These are phyloP conservation scores for Pterocles orientalis DNA, from an alignment of 2,113 vertebrate species.

Conservation along the genomic window DNA sequence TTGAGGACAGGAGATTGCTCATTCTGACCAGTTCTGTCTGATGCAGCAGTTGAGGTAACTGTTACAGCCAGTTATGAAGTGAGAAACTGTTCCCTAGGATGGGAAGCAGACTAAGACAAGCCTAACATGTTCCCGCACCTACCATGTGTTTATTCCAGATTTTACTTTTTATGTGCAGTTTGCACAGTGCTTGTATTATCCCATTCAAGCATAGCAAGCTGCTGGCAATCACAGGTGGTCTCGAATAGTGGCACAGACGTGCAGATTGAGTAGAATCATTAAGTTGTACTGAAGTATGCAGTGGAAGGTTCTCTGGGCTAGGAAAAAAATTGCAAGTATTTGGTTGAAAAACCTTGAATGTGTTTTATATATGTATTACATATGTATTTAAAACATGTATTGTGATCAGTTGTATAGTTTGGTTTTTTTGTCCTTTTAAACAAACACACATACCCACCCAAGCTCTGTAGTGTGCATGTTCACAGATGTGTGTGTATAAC, in stretches of 20 bases:
- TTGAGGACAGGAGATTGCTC: not conserved
- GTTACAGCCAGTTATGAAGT: not conserved
- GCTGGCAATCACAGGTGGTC: not conserved
- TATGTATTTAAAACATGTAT: not conserved
- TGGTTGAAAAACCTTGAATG: not conserved
- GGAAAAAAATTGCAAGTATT: not conserved
- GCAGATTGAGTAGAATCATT: not conserved
- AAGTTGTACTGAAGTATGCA: not conserved
- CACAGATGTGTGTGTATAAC: not conserved
- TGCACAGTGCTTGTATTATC: too few species aligned
- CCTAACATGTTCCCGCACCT: not conserved
- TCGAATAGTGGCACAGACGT: accelerated
- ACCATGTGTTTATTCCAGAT: not conserved
- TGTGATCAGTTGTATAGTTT: not conserved
- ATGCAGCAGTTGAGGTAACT: not conserved
- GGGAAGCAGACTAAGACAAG: not conserved
- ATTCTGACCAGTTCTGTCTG: not conserved
- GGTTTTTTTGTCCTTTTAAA: not conserved
- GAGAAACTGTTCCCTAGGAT: not conserved
- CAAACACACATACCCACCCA: not conserved
- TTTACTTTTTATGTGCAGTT: not conserved
- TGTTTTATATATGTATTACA: not conserved
- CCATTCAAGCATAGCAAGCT: not conserved
- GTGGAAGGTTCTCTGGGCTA: not conserved
- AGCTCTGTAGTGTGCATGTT: not conserved